Evolutionary conservation across 2,113 vertebrate genomes (phyloP).

Genomic region (Prolemur simus): DNA sequence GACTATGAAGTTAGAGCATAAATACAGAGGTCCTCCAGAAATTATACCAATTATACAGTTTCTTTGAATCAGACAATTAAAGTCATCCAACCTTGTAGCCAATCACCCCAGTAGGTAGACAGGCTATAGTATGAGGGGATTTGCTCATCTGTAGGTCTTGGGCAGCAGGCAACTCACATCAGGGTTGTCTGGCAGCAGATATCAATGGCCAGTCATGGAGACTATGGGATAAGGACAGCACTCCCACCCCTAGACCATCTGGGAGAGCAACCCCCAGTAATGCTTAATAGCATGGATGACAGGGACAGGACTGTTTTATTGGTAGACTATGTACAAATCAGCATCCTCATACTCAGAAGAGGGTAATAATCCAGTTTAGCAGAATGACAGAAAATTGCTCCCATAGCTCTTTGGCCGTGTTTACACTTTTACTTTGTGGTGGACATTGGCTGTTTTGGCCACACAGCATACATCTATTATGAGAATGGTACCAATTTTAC

Average conservation of each 20-base stretch:
- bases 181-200: background rate
- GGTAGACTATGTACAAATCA: background rate
- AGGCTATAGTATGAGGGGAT: background rate
- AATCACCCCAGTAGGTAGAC: background rate
- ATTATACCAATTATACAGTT: background rate
- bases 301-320: background rate
- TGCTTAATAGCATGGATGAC: background rate
- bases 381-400: background rate
- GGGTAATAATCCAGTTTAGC: background rate
- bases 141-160: background rate
- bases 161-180: background rate
- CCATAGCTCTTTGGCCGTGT: background rate
- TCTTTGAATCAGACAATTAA: background rate
- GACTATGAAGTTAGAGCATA: background rate
- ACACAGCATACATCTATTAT: background rate
- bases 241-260: background rate
- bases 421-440: background rate
- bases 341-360: background rate
- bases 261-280: background rate
- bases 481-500: background rate
- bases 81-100: background rate
- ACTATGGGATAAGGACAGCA: background rate
- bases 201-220: background rate
- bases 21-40: background rate
- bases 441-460: background rate